Evolutionary conservation across 1,140 invertebrate species (phyloP).

Genomic region (Nautilus pompilius): DNA sequence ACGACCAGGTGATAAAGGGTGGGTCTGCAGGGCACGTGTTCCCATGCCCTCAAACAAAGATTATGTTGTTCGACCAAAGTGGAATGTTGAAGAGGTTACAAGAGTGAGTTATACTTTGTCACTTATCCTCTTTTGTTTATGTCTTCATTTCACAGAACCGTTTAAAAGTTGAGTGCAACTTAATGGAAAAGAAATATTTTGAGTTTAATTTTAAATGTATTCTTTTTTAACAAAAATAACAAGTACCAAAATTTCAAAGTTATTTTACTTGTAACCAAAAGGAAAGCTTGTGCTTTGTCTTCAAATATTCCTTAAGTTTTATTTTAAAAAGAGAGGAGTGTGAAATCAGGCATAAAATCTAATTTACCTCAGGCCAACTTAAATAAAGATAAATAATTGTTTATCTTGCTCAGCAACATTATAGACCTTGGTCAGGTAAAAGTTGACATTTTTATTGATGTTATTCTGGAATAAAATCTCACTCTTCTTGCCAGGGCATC

Average conservation of each 20-base stretch:
- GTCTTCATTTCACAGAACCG: not conserved
- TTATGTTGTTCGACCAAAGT: slow-evolving; percentile 91
- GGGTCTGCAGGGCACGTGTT: slow-evolving; percentile 90
- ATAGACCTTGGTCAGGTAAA: no score
- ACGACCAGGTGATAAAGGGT: slow-evolving; percentile 91
- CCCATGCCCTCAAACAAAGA: slow-evolving; percentile 94
- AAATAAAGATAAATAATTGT: no score
- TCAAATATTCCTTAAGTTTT: no score
- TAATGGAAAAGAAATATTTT: not conserved
- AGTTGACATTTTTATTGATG: no score
- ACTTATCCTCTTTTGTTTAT: not conserved
- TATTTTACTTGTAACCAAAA: not conserved
- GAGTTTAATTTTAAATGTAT: not conserved
- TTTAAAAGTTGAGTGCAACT: not conserved
- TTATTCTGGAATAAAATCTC: no score
- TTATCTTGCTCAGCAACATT: no score
- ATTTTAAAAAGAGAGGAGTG: no score
- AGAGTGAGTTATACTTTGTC: not conserved
- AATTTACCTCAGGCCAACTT: no score
- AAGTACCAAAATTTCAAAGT: not conserved
- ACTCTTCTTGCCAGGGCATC: no score
- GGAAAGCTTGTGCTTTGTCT: no score
- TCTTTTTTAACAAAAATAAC: not conserved
- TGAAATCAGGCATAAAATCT: no score
- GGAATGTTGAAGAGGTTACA: slow-evolving; percentile 69